Conservation (phyloP, 30 jellyfish, hydroid and myxozoan species). For the Pseudorhiza aurosa region DNA sequence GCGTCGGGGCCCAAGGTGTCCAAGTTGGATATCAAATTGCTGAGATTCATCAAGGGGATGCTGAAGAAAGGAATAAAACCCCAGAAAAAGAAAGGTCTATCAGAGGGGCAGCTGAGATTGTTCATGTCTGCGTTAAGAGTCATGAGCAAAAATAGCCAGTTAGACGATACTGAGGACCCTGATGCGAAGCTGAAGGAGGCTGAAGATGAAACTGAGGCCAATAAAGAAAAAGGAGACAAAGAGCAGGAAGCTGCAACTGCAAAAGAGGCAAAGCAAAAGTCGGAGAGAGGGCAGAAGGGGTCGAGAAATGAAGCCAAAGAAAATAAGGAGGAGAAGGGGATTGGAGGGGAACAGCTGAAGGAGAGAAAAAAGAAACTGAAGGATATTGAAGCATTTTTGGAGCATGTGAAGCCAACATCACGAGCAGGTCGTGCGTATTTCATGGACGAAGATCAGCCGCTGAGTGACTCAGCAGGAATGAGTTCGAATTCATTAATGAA, state of each 20-base stretch:
- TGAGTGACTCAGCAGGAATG: slow-evolving; percentile 52
- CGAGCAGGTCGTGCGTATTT: slow-evolving; percentile 39
- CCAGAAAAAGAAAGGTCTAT: slow-evolving; percentile 22
- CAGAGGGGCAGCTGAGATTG: slow-evolving; percentile 13
- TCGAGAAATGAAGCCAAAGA: slow-evolving; percentile 3
- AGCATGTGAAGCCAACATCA: slow-evolving; percentile 60
- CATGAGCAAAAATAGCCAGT: slow-evolving; percentile 7
- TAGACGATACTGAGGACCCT: neutral
- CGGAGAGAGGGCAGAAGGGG: neutral
- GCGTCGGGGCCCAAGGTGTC: slow-evolving; percentile 8
- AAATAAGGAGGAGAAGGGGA: neutral
- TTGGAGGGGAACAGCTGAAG: slow-evolving; percentile 4
- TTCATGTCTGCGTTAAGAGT: slow-evolving; percentile 46
- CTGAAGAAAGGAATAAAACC: slow-evolving; percentile 35
- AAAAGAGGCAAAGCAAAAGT: neutral
- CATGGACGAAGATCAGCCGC: slow-evolving; percentile 65
- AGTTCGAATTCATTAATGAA: slow-evolving; percentile 58
- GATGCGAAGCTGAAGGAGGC: slow-evolving; percentile 10
- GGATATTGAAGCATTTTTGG: slow-evolving; percentile 34
- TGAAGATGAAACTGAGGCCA: slow-evolving; percentile 13
- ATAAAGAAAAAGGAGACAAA: neutral
- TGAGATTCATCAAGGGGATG: slow-evolving; percentile 43
- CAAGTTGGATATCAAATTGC: slow-evolving; percentile 40
- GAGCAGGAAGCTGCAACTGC: neutral
- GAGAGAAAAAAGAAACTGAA: slow-evolving; percentile 29